Percentiles rank a stretch among this genome's conserved stretches.
These are phyloP conservation scores for Plodia interpunctella DNA, from an alignment of 1,140 invertebrate genomes.

Conservation along the genomic window DNA sequence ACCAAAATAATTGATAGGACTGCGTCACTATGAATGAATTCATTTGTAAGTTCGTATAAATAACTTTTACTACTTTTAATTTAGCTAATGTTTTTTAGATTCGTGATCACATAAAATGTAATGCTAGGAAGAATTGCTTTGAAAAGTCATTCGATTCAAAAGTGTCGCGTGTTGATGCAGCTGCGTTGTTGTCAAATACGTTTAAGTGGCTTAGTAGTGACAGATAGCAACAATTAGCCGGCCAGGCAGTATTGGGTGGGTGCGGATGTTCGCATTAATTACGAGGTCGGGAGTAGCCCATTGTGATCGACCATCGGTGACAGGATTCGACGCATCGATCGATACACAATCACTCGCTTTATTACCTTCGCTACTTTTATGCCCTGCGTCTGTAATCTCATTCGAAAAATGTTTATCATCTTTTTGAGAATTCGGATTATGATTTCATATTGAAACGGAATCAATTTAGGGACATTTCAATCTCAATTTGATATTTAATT, in stretches of 20 bases:
- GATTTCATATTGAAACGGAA: no score
- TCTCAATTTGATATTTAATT: not conserved
- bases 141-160: not conserved
- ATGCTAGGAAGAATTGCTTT: not conserved
- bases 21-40: no score
- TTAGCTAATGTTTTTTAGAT: no score
- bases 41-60: no score
- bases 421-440: not conserved
- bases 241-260: slow-evolving; percentile 16
- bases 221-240: slow-evolving; percentile 11
- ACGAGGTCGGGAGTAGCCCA: slow-evolving; percentile 34
- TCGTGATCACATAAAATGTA: not conserved
- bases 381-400: not conserved
- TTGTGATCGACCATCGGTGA: slow-evolving; percentile 26
- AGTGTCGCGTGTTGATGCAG: not conserved
- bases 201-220: slow-evolving; percentile 5
- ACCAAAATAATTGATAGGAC: no score
- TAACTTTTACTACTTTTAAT: no score
- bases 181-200: not conserved
- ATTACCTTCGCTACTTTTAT: slow-evolving; percentile 18
- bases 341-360: slow-evolving; percentile 23
- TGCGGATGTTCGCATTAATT: slow-evolving; percentile 51
- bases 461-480: not conserved
- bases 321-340: slow-evolving; percentile 26
- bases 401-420: not conserved